Evolutionary conservation across 1,140 invertebrate genomes (phyloP).

Genomic region (Caenorhabditis elegans): WBcel235 BX284605.5:10159501-10160000

Average conservation of each 20-base stretch:
- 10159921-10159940: conserved; percentile 31
- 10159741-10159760: too few species aligned
- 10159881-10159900: background rate
- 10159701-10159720: background rate
- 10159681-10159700: background rate
- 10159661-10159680: conserved; percentile 28
- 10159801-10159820: conserved; percentile 36
- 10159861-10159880: conserved; percentile 14
- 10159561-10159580: conserved; percentile 21
- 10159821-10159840: conserved; percentile 31
- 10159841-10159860: conserved; percentile 33
- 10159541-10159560: conserved; percentile 19
- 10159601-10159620: conserved; percentile 27
- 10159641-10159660: conserved; percentile 6
- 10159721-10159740: too few species aligned
- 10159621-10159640: conserved; percentile 13
- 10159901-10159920: background rate
- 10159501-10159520: background rate
- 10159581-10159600: conserved; percentile 30
- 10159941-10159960: conserved; percentile 28
- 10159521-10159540: conserved; percentile 11
- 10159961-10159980: conserved; percentile 23
- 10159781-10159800: conserved; percentile 32
- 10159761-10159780: too few species aligned
- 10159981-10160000: background rate